Evolutionary conservation across 2,797 vertebrate genomes (phyloP), one percentile per base, ranked within the genome.

Genomic region (Notamacropus eugenii): DNA sequence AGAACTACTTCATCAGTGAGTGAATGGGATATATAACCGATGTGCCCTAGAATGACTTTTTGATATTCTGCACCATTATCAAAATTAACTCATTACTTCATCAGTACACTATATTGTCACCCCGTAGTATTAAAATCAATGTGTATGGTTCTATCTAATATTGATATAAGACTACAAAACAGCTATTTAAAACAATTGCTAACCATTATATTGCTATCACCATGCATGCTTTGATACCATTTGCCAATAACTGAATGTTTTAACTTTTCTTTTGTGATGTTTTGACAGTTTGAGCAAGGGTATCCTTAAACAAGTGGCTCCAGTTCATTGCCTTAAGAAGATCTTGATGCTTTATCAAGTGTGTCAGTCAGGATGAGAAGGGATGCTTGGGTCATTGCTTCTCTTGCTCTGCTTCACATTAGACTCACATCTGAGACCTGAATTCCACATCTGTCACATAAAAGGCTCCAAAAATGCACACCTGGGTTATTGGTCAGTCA

Each of bases 21-120:
- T 54, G 13, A 5, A 54, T 91, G 40, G 14, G 16, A 74, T 19
- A 74, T n/a, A n/a, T 14, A 34, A 14, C 12, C 2, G 31, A 14
- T 93, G 5, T 90, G 11, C 2, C 28, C 50, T 67, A 1, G 22
- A 55, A 52, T 22, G 40, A 95, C 19, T 74, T 82, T 46, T 93
- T 11, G 54, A 92, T 52, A 67, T 67, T 95, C 94, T 95, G 34
- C 11, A 93, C 40, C 55, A 46, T 57, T 93, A 40, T 82, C 90
- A 74, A 91, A 91, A 90, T 54, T 90, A 93, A 46, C 14, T n/a
- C 52, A 95, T 27, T 87, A 31, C 28, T 55, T 57, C 0, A 56
- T 91, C 8, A 50, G 11, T 94, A 52, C 29, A 57, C 95, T 91
- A 50, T 92, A 90, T 59, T 82, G 11, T 87, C 24, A 50, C 74